Base-by-base conservation (phyloP, 1,140 invertebrate genomes). In the Copidosoma floridanum region DNA sequence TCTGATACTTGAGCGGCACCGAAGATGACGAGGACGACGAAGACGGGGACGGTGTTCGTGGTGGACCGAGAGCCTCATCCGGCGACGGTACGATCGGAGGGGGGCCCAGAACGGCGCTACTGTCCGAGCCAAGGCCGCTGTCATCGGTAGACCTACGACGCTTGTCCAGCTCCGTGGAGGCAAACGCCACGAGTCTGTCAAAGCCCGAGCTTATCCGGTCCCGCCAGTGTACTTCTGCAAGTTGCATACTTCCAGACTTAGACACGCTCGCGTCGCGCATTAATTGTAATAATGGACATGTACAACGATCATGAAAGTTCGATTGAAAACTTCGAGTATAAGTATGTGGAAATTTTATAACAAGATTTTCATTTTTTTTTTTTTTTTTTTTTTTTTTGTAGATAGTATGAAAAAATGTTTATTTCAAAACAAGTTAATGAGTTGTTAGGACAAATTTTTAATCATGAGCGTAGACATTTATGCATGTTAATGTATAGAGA, bases 121-220 rank as follows among this genome's bases (percentile, higher is more conserved):
- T 83, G 55, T 86, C 86, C 62, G 87, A 86, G n/a, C 88, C 89
- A 48, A 90, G 85, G 58, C 88, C 89, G 41, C 87, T 89, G 74
- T 90, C 88, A 71, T 91, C 89, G 0, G 88, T 89, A 20, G 89
- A 91, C 59, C 89, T 82, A 29, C 89, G 82, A 62, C 90, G 83
- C 72, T 91, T 89, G 70, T 93, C 90, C 66, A 93, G 81, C 68
- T 92, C 91, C 2, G 89, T 92, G 3, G 90, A 91, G 7, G 91
- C 92, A 74, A 93, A 90, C 23, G 90, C 91, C 57, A 94, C 89
- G 61, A 94, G 81, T 53, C 90, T 85, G 79, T 95, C 92, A 81
- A 94, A 94, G 29, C 91, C 89, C 67, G 88, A 91, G 70, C 87
- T 90, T 68, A 93, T 93, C 64, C 90, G 87, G 70, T 91, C 89